phyloP scores from a whole-genome alignment of 2,113 vertebrate genomes.

The Ciconia maguari region DNA sequence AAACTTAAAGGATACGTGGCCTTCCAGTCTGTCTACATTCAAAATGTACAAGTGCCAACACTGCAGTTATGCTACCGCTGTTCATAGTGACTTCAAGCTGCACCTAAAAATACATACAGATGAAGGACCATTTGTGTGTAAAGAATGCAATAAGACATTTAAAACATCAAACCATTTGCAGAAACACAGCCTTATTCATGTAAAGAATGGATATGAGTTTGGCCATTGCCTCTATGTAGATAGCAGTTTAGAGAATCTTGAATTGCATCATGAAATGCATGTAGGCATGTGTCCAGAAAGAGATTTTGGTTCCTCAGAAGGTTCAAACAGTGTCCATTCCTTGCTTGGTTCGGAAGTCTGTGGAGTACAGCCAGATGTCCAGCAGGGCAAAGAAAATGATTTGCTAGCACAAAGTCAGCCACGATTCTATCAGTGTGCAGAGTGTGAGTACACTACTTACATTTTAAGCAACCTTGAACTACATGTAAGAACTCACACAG shows the following conservation, averaged over 20 bases:
- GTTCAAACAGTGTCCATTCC: neutral
- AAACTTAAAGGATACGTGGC: neutral
- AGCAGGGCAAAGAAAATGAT: neutral
- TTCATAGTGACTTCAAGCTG: neutral
- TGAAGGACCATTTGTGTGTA: neutral
- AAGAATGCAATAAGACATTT: constrained; percentile 20
- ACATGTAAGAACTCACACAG: constrained; percentile 47
- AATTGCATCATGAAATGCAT: neutral
- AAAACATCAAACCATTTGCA: constrained; percentile 7
- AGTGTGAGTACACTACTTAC: neutral
- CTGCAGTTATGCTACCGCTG: constrained; percentile 10
- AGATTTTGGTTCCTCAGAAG: neutral
- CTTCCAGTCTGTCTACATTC: neutral
- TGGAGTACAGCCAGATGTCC: neutral
- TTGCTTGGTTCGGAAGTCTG: neutral
- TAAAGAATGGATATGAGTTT: neutral
- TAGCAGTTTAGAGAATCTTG: neutral
- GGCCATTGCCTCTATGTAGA: neutral
- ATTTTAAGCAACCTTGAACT: constrained; percentile 13
- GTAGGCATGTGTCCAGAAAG: neutral
- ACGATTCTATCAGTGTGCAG: neutral
- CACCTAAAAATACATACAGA: constrained; percentile 12
- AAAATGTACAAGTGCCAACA: neutral
- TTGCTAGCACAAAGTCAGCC: neutral
- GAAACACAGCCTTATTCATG: neutral